These are phyloP conservation scores for Galerucella nymphaeae DNA, from an alignment of 2,888 invertebrate genomes.

Conservation along the genomic window DNA sequence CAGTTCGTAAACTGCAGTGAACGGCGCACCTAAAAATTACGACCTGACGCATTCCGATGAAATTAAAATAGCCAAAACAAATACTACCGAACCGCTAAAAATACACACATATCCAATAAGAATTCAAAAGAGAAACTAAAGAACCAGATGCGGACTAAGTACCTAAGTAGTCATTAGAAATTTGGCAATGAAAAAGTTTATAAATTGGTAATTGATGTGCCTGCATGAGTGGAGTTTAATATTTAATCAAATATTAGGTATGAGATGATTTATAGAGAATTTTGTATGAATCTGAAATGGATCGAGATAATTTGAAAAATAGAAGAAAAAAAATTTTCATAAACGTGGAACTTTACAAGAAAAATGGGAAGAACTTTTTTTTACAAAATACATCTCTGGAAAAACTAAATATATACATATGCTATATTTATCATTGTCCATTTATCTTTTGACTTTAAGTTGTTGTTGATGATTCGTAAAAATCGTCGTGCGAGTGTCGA, in stretches of 20 bases:
- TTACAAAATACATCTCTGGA: not conserved
- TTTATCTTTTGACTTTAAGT: constrained; percentile 33
- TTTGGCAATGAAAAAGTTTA: not conserved
- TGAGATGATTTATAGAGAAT: too few species aligned
- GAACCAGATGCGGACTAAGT: constrained; percentile 12
- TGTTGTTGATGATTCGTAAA: constrained; percentile 32
- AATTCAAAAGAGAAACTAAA: constrained; percentile 41
- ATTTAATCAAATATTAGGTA: too few species aligned
- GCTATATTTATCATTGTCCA: constrained; percentile 39
- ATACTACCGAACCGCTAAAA: constrained; percentile 44
- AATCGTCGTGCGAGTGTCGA: constrained; percentile 30
- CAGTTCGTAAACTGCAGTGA: constrained; percentile 38
- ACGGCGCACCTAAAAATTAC: constrained; percentile 40
- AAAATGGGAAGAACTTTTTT: too few species aligned
- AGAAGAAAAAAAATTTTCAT: too few species aligned
- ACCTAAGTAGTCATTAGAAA: not conserved
- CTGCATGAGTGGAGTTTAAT: too few species aligned
- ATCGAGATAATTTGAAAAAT: too few species aligned
- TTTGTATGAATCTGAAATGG: too few species aligned
- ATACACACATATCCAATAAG: constrained; percentile 43
- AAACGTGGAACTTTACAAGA: not conserved
- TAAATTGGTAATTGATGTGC: too few species aligned
- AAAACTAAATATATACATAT: constrained; percentile 40
- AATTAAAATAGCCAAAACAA: constrained; percentile 49
- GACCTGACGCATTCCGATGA: constrained; percentile 44